Conservation (phyloP, 2,797 vertebrate genomes). For the Molossus molossus region DNA sequence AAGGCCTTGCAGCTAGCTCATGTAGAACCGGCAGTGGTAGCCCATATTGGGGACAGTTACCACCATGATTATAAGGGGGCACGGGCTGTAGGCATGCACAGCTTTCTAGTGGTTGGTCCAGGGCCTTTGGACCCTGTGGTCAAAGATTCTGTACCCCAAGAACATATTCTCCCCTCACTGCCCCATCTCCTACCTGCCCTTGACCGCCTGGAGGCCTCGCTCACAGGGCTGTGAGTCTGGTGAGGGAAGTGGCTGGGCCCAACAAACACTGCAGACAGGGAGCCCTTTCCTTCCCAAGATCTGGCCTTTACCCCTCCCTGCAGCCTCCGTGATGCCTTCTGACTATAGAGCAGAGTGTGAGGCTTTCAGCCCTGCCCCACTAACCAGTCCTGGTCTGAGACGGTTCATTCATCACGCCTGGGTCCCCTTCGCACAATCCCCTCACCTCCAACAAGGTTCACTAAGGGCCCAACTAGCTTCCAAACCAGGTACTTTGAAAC, state of each 20-base stretch:
- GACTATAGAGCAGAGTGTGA: slow-evolving; percentile 12
- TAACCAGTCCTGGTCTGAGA: not conserved
- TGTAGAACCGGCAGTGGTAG: slow-evolving; percentile 87
- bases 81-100: slow-evolving; percentile 92
- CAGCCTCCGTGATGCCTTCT: not conserved
- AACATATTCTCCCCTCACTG: slow-evolving; percentile 87
- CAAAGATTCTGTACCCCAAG: slow-evolving; percentile 79
- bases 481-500: not conserved
- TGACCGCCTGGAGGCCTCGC: slow-evolving; percentile 60
- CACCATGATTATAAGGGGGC: slow-evolving; percentile 93
- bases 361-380: not conserved
- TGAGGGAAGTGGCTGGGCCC: not conserved
- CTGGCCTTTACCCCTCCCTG: not conserved
- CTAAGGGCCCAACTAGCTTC: not conserved
- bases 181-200: slow-evolving; percentile 86
- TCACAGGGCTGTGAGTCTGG: not conserved
- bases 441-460: not conserved
- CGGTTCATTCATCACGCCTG: not conserved
- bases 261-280: not conserved
- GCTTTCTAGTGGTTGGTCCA: slow-evolving; percentile 91
- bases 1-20: slow-evolving; percentile 91
- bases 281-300: not conserved
- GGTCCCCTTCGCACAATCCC: not conserved
- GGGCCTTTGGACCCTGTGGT: slow-evolving; percentile 56
- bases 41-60: slow-evolving; percentile 95